Percentiles rank a stretch among this genome's conserved stretches.
These are phyloP conservation scores for Carlito syrichta DNA, from an alignment of 2,113 vertebrate genomes.

Conservation along the genomic window DNA sequence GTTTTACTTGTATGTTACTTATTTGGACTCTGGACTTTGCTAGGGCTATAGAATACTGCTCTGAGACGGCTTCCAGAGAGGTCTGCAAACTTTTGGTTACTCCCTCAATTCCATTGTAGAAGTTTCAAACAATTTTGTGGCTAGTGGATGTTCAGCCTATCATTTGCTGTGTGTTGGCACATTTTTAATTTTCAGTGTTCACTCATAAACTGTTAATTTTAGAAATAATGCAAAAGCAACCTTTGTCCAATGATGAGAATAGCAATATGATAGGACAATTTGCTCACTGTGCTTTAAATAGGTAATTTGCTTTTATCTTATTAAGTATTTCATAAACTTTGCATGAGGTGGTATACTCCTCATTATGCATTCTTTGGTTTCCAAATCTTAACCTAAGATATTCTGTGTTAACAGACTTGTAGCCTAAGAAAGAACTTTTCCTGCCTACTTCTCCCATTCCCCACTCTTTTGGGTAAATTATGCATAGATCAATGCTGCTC, in stretches of 20 bases:
- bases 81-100: conserved; percentile 22
- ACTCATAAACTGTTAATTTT: conserved; percentile 5
- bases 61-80: neutral
- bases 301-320: neutral
- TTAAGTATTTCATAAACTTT: conserved; percentile 34
- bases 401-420: neutral
- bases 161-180: conserved; percentile 22
- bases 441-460: neutral
- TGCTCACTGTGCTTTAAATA: conserved; percentile 30
- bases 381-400: conserved; percentile 25
- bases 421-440: conserved; percentile 35
- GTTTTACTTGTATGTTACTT: conserved; percentile 27
- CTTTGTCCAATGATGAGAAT: conserved; percentile 26
- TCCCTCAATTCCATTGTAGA: neutral
- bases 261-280: conserved; percentile 24
- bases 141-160: conserved; percentile 25
- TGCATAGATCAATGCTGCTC: neutral
- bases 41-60: neutral
- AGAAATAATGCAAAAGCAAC: conserved; percentile 35
- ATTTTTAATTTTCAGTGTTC: conserved; percentile 44
- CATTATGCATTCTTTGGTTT: conserved; percentile 50
- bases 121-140: conserved; percentile 14
- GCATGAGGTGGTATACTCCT: conserved; percentile 35
- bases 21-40: neutral
- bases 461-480: neutral